These are phyloP conservation scores for Lepidothrix coronata DNA, from an alignment of 2,113 vertebrate genomes.

Conservation along the genomic window DNA sequence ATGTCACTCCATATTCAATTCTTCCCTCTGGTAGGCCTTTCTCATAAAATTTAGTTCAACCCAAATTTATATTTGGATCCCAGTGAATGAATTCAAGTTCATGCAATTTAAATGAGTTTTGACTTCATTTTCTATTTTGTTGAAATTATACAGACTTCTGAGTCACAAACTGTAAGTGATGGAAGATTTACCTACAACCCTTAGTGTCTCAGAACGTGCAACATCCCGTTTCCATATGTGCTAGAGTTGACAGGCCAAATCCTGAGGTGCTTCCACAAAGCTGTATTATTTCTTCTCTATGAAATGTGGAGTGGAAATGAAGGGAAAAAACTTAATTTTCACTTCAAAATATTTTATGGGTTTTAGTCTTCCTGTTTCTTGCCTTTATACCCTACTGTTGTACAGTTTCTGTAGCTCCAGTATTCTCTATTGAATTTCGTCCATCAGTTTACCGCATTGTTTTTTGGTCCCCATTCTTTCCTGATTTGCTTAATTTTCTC, in stretches of 20 bases:
- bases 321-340: neutral
- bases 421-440: neutral
- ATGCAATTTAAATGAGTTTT: neutral
- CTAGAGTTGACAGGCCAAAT: neutral
- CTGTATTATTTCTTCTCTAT: neutral
- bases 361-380: neutral
- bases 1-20: neutral
- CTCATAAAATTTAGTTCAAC: neutral
- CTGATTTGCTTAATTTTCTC: neutral
- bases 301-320: neutral
- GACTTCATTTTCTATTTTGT: neutral
- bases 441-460: neutral
- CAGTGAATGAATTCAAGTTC: neutral
- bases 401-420: neutral
- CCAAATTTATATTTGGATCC: neutral
- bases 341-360: neutral
- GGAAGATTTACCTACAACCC: neutral
- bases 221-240: neutral
- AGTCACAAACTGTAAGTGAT: neutral
- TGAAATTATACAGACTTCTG: neutral
- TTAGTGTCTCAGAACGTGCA: neutral
- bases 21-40: neutral
- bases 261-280: neutral
- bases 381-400: neutral
- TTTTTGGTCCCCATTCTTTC: neutral